These are phyloP conservation scores for Stenodema calcarata DNA, from an alignment of 2,888 invertebrate species.

Conservation along the genomic window DNA sequence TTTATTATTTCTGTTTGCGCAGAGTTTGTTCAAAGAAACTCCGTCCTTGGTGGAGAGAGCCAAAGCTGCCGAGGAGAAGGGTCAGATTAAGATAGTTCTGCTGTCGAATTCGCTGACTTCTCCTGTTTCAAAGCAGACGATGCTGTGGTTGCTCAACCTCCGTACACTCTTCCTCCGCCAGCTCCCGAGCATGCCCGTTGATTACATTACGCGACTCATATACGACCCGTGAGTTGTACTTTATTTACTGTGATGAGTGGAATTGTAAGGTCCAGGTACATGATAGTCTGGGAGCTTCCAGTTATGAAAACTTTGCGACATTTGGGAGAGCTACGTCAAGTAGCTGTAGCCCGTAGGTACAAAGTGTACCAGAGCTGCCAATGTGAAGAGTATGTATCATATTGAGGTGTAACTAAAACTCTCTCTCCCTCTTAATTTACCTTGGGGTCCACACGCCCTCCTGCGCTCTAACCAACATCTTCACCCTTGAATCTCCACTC, in stretches of 20 bases:
- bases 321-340: too few relatives aligned
- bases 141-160: slow-evolving; percentile 90
- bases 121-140: slow-evolving; percentile 80
- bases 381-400: too few relatives aligned
- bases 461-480: too few relatives aligned
- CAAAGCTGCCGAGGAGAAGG: slow-evolving; percentile 85
- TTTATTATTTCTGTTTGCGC: slow-evolving; percentile 7
- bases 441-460: too few relatives aligned
- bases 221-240: slow-evolving; percentile 83
- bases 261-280: too few relatives aligned
- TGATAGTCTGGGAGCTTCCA: too few relatives aligned
- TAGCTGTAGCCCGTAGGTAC: too few relatives aligned
- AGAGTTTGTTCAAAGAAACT: slow-evolving; percentile 79
- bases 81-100: slow-evolving; percentile 91
- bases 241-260: not conserved
- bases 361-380: too few relatives aligned
- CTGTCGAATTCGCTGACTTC: slow-evolving; percentile 90
- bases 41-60: slow-evolving; percentile 90
- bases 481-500: not conserved
- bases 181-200: slow-evolving; percentile 95
- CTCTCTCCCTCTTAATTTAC: too few relatives aligned
- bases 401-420: too few relatives aligned
- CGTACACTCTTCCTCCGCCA: slow-evolving; percentile 96
- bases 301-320: too few relatives aligned
- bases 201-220: slow-evolving; percentile 93